Evolutionary conservation across 2,888 invertebrate species (phyloP).

Genomic region (Bugula neritina): DNA sequence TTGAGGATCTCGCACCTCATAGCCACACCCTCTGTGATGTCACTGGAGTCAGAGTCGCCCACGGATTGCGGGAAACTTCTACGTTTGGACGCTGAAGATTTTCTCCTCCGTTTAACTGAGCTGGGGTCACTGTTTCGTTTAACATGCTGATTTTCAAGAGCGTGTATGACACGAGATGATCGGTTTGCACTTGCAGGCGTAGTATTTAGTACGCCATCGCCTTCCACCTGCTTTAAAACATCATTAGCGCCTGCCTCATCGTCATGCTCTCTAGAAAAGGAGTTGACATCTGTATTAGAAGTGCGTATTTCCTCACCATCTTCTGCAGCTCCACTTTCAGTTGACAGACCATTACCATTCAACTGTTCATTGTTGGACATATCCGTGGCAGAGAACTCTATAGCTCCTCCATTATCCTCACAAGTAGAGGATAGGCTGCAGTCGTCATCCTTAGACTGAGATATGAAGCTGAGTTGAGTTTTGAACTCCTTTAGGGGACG

Average conservation of each 20-base stretch:
- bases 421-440: neutral
- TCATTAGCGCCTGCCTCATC: neutral
- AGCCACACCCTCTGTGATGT: neutral
- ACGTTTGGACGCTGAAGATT: neutral
- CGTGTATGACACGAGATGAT: neutral
- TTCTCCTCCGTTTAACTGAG: conserved; percentile 22
- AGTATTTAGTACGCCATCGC: neutral
- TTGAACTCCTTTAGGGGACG: neutral
- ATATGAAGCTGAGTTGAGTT: conserved; percentile 5
- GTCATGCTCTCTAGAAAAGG: neutral
- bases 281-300: neutral
- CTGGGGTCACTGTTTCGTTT: conserved; percentile 18
- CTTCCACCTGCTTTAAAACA: neutral
- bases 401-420: neutral
- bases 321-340: neutral
- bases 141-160: conserved; percentile 14
- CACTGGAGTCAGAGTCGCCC: neutral
- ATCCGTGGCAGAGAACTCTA: neutral
- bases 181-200: neutral
- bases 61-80: conserved; percentile 9
- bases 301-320: neutral
- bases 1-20: conserved; percentile 14
- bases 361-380: too few species aligned
- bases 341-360: too few species aligned
- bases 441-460: conserved; percentile 3